A percentile compares a stretch with the other conserved stretches of the same genome.
These are phyloP conservation scores for Nephrotoma flavescens DNA, from an alignment of 2,888 invertebrate genomes.

Conservation along the genomic window DNA sequence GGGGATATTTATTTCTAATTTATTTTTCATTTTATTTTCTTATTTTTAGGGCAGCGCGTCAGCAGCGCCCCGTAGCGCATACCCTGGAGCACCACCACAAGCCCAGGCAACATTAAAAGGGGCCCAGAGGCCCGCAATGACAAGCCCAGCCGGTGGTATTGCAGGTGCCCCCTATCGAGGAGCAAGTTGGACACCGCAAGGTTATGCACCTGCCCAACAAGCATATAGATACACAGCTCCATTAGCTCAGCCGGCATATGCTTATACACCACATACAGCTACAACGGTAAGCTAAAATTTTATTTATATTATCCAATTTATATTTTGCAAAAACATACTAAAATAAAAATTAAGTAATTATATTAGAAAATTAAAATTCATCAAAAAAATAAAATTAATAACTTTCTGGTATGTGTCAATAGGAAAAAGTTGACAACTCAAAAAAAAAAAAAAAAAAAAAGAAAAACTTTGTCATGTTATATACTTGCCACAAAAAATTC, in stretches of 20 bases:
- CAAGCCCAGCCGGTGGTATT: constrained; percentile 33
- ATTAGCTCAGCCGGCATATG: constrained; percentile 32
- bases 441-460: not conserved
- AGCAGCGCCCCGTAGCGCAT: constrained; percentile 28
- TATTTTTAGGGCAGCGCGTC: constrained; percentile 21
- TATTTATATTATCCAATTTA: not conserved
- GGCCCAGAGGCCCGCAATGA: constrained; percentile 32
- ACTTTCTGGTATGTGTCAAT: not conserved
- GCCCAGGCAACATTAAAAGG: constrained; percentile 28
- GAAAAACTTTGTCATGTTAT: not conserved
- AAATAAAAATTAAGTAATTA: not conserved
- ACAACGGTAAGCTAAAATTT: constrained; percentile 16
- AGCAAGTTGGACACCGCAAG: constrained; percentile 33
- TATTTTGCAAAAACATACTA: not conserved
- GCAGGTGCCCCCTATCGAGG: constrained; percentile 32
- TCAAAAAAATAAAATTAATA: not conserved
- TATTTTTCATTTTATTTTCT: not conserved
- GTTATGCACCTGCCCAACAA: constrained; percentile 30
- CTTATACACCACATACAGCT: constrained; percentile 32
- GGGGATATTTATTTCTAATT: not conserved
- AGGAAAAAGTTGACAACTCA: not conserved
- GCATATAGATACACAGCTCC: constrained; percentile 33
- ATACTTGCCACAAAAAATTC: not conserved
- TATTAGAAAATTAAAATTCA: not conserved
- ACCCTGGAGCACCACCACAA: constrained; percentile 31